phyloP scores from a whole-genome alignment of 2,797 vertebrate species.

The Podarcis lilfordi region DNA sequence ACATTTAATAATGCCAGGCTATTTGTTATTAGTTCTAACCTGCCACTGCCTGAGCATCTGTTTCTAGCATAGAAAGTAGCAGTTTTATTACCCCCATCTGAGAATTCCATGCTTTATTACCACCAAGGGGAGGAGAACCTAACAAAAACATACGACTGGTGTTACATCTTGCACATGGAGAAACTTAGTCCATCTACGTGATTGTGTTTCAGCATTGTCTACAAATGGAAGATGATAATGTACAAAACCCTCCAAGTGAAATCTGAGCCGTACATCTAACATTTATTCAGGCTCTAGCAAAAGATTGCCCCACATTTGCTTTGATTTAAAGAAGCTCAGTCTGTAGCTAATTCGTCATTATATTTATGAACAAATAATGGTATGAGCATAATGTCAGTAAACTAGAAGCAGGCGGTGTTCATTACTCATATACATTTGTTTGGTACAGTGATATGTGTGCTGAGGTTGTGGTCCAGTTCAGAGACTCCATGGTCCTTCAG shows the following conservation, averaged over 20 bases:
- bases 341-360: not conserved
- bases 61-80: not conserved
- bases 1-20: not conserved
- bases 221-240: not conserved
- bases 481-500: not conserved
- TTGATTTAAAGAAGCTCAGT: conserved; percentile 9
- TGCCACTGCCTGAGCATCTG: not conserved
- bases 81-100: not conserved
- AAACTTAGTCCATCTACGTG: not conserved
- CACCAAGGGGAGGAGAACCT: not conserved
- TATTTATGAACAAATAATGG: conserved; percentile 20
- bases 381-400: conserved; percentile 1
- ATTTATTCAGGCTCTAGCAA: conserved; percentile 27
- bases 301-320: not conserved
- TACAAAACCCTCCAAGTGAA: not conserved
- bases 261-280: conserved; percentile 14
- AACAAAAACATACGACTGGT: not conserved
- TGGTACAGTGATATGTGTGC: not conserved
- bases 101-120: not conserved
- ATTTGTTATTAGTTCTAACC: conserved; percentile 10
- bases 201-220: not conserved
- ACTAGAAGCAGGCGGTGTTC: not conserved
- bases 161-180: not conserved
- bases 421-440: not conserved
- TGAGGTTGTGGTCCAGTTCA: not conserved